A percentile compares a stretch with the other conserved stretches of the same genome.
phyloP scores from a whole-genome alignment of 2,888 invertebrate genomes.

The Metallyticus violacea region DNA sequence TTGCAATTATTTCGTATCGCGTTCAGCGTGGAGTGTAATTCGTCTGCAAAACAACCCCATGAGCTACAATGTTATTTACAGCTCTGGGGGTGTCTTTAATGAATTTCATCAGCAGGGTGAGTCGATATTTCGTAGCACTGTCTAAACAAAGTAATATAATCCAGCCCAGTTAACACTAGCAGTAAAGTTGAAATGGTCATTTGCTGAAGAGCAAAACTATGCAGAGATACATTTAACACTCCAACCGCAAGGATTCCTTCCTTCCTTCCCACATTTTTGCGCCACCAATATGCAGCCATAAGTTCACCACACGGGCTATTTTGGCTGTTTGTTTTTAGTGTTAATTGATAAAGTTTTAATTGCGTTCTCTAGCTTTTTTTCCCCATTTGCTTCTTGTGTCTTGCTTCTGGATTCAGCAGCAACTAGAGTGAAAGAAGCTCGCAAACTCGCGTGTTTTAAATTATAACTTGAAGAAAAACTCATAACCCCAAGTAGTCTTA shows the following conservation, averaged over 20 bases:
- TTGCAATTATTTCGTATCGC: background rate
- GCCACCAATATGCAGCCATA: background rate
- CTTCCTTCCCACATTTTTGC: too few species aligned
- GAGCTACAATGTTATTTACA: background rate
- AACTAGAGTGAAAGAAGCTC: too few species aligned
- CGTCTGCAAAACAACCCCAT: background rate
- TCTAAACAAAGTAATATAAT: background rate
- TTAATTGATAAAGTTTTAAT: background rate
- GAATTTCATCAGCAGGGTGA: background rate
- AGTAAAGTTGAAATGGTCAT: background rate
- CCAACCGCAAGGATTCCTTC: background rate
- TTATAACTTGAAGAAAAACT: too few species aligned
- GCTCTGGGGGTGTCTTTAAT: background rate
- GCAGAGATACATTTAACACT: background rate
- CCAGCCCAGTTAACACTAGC: background rate
- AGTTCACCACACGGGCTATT: background rate
- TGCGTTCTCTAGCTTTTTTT: background rate
- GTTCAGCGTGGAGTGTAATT: background rate
- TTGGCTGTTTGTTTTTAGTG: background rate
- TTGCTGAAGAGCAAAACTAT: background rate
- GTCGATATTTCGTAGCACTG: background rate
- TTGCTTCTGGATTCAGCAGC: background rate
- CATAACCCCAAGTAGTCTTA: too few species aligned
- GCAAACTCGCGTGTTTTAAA: too few species aligned
- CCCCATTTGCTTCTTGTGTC: too few species aligned